Percentiles rank a stretch among this genome's conserved stretches.
Evolutionary conservation across 2,888 invertebrate species (phyloP).

Genomic region (Lasioglossum zephyrum): DNA sequence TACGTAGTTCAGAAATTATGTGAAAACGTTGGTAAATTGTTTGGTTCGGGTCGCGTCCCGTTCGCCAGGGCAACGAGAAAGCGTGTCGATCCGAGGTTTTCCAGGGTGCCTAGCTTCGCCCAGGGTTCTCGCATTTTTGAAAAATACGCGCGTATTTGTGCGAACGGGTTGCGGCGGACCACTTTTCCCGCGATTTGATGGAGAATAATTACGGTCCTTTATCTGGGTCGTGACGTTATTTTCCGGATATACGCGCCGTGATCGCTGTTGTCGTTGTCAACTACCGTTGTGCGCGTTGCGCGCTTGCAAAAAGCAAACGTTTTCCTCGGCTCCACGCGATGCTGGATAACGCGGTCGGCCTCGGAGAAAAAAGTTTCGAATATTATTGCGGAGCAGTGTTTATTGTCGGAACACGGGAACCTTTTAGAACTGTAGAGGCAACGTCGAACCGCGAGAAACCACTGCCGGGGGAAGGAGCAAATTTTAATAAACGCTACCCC

Average conservation of each 20-base stretch:
- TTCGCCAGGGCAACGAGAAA: conserved; percentile 36
- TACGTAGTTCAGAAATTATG: not conserved
- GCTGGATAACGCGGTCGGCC: conserved; percentile 28
- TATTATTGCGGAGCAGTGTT: conserved; percentile 9
- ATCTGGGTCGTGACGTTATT: conserved; percentile 9
- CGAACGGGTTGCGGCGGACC: not conserved
- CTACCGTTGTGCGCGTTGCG: conserved; percentile 13
- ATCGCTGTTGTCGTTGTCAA: conserved; percentile 24
- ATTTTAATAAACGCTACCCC: not conserved
- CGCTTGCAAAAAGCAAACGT: conserved; percentile 21
- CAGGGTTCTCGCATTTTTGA: not conserved
- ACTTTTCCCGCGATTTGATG: not conserved
- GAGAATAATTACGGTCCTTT: conserved; percentile 44
- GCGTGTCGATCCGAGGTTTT: conserved; percentile 41
- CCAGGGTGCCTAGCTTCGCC: not conserved
- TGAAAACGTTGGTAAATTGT: not conserved
- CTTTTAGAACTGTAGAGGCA: not conserved
- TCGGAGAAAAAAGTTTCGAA: conserved; percentile 23
- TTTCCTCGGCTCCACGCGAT: conserved; percentile 14
- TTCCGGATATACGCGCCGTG: not conserved
- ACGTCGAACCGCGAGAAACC: not conserved
- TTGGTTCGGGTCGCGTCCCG: not conserved
- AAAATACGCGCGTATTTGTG: conserved; percentile 22
- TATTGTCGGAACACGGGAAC: conserved; percentile 14
- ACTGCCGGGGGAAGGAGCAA: not conserved